Evolutionary conservation across 2,888 invertebrate species (phyloP).

Genomic region (Stramonita haemastoma): DNA sequence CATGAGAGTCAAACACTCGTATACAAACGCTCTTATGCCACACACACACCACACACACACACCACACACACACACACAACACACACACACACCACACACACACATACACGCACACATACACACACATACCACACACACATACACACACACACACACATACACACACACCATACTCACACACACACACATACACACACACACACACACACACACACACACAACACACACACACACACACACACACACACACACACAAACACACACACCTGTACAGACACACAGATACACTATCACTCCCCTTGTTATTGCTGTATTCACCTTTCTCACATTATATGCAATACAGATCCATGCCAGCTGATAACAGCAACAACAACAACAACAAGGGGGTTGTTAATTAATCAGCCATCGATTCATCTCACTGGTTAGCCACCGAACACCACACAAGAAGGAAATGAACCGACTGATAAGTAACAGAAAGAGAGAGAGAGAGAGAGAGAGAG

Average conservation of each 20-base stretch:
- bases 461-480: not conserved
- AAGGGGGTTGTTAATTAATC: not conserved
- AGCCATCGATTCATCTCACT: no score
- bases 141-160: no score
- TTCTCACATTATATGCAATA: not conserved
- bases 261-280: not conserved
- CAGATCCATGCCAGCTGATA: not conserved
- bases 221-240: not conserved
- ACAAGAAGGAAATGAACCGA: not conserved
- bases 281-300: not conserved
- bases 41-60: no score
- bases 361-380: not conserved
- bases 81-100: not conserved
- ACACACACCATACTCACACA: not conserved
- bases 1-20: no score
- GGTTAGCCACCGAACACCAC: not conserved
- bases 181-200: conserved; percentile 5
- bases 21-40: no score
- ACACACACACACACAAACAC: conserved; percentile 22
- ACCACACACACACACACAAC: no score
- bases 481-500: conserved; percentile 10
- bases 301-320: not conserved
- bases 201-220: conserved; percentile 17
- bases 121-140: not conserved
- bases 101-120: not conserved